phyloP scores from a whole-genome alignment of 2,888 invertebrate species.

The Suillia variegata region DNA sequence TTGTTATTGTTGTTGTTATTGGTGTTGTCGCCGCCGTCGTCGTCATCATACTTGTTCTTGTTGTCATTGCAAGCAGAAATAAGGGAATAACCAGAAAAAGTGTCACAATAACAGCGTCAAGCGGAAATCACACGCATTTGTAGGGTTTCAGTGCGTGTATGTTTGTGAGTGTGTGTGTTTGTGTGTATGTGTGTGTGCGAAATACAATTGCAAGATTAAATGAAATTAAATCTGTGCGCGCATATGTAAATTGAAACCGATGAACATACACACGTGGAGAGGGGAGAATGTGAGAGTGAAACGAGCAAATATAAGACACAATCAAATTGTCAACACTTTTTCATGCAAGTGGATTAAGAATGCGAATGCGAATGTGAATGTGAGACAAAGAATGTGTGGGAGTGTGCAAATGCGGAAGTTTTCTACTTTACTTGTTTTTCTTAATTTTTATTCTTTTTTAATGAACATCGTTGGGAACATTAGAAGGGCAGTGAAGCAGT shows the following conservation, averaged over 20 bases:
- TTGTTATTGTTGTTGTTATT: neutral
- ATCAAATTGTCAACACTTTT: conserved; percentile 15
- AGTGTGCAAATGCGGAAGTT: neutral
- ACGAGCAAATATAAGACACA: neutral
- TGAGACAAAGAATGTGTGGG: neutral
- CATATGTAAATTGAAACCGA: neutral
- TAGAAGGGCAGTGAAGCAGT: too few relatives aligned
- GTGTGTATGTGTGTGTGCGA: too few relatives aligned
- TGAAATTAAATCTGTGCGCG: conserved; percentile 33
- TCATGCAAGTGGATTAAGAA: neutral
- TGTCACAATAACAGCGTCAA: neutral
- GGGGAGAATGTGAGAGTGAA: too few relatives aligned
- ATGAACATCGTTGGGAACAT: too few relatives aligned
- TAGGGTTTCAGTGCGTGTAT: conserved; percentile 29
- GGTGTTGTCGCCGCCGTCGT: neutral
- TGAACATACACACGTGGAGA: too few relatives aligned
- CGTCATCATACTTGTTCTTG: neutral
- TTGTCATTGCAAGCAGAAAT: neutral
- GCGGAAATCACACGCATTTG: conserved; percentile 31
- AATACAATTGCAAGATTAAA: conserved; percentile 34
- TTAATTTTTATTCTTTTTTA: too few relatives aligned
- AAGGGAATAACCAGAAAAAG: neutral
- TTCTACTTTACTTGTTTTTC: neutral
- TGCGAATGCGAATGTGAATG: neutral
- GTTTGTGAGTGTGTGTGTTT: conserved; percentile 10